Conservation (phyloP, 2,797 vertebrate species). For the Eulemur albifrons region DNA sequence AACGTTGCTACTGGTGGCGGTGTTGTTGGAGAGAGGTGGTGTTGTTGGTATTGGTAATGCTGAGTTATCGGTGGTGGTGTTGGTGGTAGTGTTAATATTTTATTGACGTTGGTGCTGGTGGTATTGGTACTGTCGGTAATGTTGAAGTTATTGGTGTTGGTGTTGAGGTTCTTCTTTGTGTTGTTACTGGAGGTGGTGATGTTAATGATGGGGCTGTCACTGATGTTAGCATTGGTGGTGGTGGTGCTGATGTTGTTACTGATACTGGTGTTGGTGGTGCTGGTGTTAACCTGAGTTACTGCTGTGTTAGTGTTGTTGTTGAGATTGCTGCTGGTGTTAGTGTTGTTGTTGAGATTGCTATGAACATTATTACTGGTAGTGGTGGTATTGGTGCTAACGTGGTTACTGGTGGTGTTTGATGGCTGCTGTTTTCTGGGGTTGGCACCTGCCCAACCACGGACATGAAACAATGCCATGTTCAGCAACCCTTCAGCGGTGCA, state of each 20-base stretch:
- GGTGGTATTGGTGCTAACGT: fast-evolving
- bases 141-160: too few species aligned
- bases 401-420: fast-evolving
- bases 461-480: neutral
- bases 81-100: neutral
- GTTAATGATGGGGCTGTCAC: neutral
- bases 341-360: neutral
- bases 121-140: neutral
- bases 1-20: fast-evolving
- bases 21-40: neutral
- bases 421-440: neutral
- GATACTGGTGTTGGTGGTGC: neutral
- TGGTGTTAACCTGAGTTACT: too few species aligned
- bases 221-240: fast-evolving
- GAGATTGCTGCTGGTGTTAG: neutral
- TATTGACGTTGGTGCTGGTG: too few species aligned
- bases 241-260: neutral
- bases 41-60: neutral
- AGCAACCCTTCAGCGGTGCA: fast-evolving
- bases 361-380: neutral
- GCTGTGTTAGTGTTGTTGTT: neutral
- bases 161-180: neutral
- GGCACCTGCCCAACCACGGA: neutral
- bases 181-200: fast-evolving
- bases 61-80: neutral